Base-by-base conservation (phyloP, 2,888 invertebrate species). In the Caenorhabditis macrosperma region DNA sequence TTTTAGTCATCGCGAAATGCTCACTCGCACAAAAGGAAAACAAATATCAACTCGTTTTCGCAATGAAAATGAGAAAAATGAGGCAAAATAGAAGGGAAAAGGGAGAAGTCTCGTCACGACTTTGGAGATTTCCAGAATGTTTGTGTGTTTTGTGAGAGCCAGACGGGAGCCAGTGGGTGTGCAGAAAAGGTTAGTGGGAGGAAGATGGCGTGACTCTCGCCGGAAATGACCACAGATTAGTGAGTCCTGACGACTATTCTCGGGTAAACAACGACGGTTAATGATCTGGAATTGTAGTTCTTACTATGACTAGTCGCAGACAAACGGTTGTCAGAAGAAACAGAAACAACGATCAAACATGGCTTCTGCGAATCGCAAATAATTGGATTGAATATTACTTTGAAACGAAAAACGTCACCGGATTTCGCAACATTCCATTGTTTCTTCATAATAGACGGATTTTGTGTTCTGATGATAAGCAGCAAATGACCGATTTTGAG, bases 161-260 rank as follows among this genome's bases (percentile, higher is more conserved):
- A n/a, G 54, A 28, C 22, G 20, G n/a, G 24, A 35, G 20, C 46
- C 46, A 17, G 22, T 46, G 6, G 22, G 24, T 50, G 44, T 17
- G 44, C 44, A 44, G 10, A 38, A 38, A 44, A 44, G 44, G 44
- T 44, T 44, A 44, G 44, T 44, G 54, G n/a, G 30, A 26, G n/a
- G 28, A n/a, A 28, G 44, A 59, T 41, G 28, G 44, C 59, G 59
- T 59, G 59, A 59, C 59, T 44, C 38, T 7, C 24, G 38, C 22
- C 44, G 41, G 64, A 64, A 64, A 50, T 64, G 64, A 64, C 64
- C 54, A 64, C 52, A 64, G 64, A 64, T 64, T 60, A 60, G 35
- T n/a, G 26, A 59, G 38, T 24, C 24, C 35, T 26, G 52, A 41
- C 24, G 26, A 26, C 4, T 24, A 1, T 28, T 15, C 15, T n/a